phyloP scores from a whole-genome alignment of 2,888 invertebrate genomes.

The Nomada goodeniana region DNA sequence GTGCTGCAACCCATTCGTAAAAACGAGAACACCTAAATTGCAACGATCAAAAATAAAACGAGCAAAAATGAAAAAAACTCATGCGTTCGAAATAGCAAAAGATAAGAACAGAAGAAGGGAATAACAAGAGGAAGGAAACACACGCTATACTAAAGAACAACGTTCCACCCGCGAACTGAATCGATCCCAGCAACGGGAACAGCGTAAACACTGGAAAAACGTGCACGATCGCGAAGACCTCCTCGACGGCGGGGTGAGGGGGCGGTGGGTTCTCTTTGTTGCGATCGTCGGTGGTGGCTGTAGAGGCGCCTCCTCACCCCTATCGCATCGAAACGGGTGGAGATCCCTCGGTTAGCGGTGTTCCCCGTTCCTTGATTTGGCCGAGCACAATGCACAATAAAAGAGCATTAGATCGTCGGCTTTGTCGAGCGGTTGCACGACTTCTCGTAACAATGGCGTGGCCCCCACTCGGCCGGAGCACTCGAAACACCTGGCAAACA shows the following conservation, averaged over 20 bases:
- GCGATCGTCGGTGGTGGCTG: slow-evolving; percentile 27
- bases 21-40: no score
- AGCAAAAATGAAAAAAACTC: background rate
- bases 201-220: slow-evolving; percentile 22
- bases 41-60: no score
- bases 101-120: background rate
- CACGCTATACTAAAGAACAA: background rate
- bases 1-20: no score
- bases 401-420: slow-evolving; percentile 84
- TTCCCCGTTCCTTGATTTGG: slow-evolving; percentile 76
- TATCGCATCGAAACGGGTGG: slow-evolving; percentile 50
- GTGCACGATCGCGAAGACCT: slow-evolving; percentile 29
- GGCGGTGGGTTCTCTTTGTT: slow-evolving; percentile 19
- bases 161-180: background rate
- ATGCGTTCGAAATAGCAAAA: no score
- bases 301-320: slow-evolving; percentile 48
- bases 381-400: slow-evolving; percentile 83
- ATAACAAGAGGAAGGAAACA: background rate
- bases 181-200: background rate
- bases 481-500: slow-evolving; percentile 84
- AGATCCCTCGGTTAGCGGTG: slow-evolving; percentile 63
- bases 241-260: background rate
- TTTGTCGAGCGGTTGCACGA: slow-evolving; percentile 82
- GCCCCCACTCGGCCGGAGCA: slow-evolving; percentile 77
- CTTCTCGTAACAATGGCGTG: slow-evolving; percentile 81